Evolutionary conservation across 2,113 vertebrate genomes (phyloP), one percentile per base, ranked within the genome.

Genomic region (Tiliqua scincoides): DNA sequence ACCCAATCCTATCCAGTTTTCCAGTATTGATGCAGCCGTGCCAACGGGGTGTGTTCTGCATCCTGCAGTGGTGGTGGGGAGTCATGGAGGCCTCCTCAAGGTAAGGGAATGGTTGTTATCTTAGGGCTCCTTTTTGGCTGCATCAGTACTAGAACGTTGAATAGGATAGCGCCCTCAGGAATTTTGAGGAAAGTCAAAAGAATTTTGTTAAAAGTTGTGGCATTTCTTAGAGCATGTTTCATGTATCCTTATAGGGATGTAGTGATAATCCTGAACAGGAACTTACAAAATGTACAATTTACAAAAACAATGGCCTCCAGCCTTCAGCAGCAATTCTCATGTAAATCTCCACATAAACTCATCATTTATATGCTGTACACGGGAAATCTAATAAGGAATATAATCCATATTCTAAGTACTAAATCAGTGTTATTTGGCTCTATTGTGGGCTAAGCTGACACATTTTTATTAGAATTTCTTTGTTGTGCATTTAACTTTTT

Each of bases 271-370:
- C 43, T 27, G 17, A 23, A 81, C 75, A 73, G 14, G 10, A 30
- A 8, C 8, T 62, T 32, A 52, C 17, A 63, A 75, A 67, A 76
- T 14, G 18, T n/a, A 21, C 4, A 79, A 35, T 25, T 43, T 78
- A 85, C 6, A 23, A 59, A 83, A 67, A n/a, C 23, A 59, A 40
- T 40, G 3, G 17, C 17, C 67, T 30, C 18, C 8, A 27, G 61
- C 52, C 15, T 63, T 23, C 43, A 86, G 65, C 27, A 91, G n/a
- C 14, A 91, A 63, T 68, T 88, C 15, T 62, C 72, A 77, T 40
- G 52, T 85, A 80, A 91, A 85, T 85, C 40, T 92, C 37, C 27
- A 61, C 48, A n/a, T 0, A 80, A 87, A 83, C 35, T 48, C 82
- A 62, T 72, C 23, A 80, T 54, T 80, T 54, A 48, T 75, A 87